These are phyloP conservation scores for Ceratitis capitata DNA, from an alignment of 1,140 invertebrate species.

Conservation along the genomic window DNA sequence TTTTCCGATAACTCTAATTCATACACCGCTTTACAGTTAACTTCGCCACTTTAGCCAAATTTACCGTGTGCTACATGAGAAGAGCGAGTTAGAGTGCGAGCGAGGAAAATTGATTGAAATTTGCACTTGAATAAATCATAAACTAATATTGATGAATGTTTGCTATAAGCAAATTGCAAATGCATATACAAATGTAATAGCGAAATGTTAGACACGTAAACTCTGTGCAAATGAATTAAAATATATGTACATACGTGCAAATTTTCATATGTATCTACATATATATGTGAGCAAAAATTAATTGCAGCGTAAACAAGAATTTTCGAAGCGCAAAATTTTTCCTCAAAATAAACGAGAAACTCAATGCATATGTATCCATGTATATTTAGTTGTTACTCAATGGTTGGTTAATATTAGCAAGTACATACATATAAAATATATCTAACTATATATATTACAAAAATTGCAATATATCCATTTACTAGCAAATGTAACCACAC, in stretches of 20 bases:
- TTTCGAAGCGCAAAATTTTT: slow-evolving; percentile 7
- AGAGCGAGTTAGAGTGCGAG: no score
- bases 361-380: background rate
- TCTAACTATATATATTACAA: background rate
- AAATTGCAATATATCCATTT: background rate
- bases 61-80: no score
- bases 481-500: slow-evolving; percentile 1
- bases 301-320: slow-evolving; percentile 14
- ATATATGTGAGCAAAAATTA: background rate
- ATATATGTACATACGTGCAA: background rate
- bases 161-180: background rate
- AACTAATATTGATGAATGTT: slow-evolving; percentile 35
- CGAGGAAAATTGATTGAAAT: slow-evolving; percentile 41
- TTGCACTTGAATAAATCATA: slow-evolving; percentile 42
- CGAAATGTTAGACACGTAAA: background rate
- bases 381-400: no score
- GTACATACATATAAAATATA: background rate
- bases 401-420: no score
- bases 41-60: background rate
- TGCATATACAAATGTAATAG: background rate
- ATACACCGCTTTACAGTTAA: no score
- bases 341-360: background rate
- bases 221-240: background rate
- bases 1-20: background rate
- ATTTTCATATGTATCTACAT: background rate